Percentiles rank a stretch among this genome's conserved stretches.
Conservation (phyloP, 1,140 invertebrate genomes). For the Magallana ariakensis region DNA sequence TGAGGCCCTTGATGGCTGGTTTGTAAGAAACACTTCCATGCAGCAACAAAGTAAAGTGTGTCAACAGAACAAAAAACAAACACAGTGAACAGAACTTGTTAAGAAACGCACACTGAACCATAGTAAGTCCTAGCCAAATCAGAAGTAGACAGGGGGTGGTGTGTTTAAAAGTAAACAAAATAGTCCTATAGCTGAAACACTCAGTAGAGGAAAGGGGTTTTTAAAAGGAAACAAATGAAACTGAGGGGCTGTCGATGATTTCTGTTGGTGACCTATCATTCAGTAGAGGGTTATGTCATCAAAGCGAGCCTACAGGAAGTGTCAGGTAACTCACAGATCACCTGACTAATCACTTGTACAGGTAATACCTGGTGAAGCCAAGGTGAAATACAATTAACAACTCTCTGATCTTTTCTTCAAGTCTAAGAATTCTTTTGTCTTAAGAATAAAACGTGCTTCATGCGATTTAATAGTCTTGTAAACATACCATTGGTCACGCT, state of each 20-base stretch:
- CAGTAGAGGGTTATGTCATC: too few relatives aligned
- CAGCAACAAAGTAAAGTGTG: not conserved
- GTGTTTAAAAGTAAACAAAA: too few relatives aligned
- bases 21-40: not conserved
- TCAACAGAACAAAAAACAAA: not conserved
- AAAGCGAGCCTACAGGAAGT: not conserved
- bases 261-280: not conserved
- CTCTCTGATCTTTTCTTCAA: not conserved
- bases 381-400: not conserved
- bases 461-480: not conserved
- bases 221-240: not conserved
- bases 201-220: too few relatives aligned
- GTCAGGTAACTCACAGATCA: not conserved
- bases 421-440: not conserved
- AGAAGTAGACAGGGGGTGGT: too few relatives aligned
- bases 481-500: slow-evolving; percentile 14
- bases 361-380: not conserved
- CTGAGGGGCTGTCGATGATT: not conserved
- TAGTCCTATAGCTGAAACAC: too few relatives aligned
- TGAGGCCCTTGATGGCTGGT: too few relatives aligned
- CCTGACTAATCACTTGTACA: not conserved
- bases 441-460: not conserved
- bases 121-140: too few relatives aligned
- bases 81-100: too few relatives aligned
- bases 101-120: too few relatives aligned